phyloP scores from a whole-genome alignment of 2,113 vertebrate species.

The Tiliqua scincoides region DNA sequence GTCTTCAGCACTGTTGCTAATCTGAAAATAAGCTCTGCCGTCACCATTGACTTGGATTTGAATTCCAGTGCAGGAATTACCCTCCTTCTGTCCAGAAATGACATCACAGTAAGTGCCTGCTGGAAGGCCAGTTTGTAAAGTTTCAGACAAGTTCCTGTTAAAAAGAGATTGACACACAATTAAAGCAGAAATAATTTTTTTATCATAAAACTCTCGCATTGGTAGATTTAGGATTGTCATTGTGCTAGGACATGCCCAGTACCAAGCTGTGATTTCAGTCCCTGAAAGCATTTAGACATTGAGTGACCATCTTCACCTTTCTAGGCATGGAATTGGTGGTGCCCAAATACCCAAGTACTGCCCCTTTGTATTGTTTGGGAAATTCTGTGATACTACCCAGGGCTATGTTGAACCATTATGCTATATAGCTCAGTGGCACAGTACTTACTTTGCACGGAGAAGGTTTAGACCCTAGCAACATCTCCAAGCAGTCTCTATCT shows the following conservation, averaged over 20 bases:
- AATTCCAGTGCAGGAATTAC: constrained; percentile 79
- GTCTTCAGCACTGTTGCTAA: constrained; percentile 85
- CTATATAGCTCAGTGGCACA: neutral
- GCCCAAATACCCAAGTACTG: neutral
- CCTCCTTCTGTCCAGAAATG: constrained; percentile 86
- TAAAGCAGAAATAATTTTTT: neutral
- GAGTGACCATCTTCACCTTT: neutral
- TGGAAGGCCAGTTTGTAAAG: constrained; percentile 84
- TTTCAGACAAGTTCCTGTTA: constrained; percentile 78
- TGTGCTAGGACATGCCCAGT: neutral
- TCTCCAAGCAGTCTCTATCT: too few species aligned
- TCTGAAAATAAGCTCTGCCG: constrained; percentile 78
- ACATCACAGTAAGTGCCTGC: constrained; percentile 88
- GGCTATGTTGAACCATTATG: neutral
- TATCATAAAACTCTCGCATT: neutral
- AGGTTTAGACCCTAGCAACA: too few species aligned
- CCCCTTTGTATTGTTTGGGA: neutral
- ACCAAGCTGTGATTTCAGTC: neutral
- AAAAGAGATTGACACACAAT: constrained; percentile 8
- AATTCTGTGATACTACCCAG: neutral
- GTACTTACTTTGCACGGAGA: too few species aligned
- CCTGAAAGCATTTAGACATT: neutral
- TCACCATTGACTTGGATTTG: constrained; percentile 74
- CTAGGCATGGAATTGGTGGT: neutral
- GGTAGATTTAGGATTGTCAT: neutral